Conservation (phyloP, 2,113 vertebrate genomes). For the Meriones unguiculatus region DNA sequence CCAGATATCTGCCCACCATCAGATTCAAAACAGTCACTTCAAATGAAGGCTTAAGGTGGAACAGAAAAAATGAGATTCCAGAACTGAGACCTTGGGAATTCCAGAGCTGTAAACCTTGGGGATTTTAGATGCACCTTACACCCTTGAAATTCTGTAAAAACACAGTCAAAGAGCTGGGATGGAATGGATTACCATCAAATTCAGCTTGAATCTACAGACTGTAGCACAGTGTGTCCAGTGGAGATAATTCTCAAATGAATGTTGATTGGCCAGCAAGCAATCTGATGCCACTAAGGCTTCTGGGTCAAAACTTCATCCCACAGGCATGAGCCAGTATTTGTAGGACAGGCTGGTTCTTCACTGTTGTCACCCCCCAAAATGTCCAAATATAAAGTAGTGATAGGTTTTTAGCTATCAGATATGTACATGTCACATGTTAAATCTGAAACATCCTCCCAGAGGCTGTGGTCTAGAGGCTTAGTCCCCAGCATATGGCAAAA, state of each 20-base stretch:
- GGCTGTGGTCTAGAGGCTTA: not conserved
- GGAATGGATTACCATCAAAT: not conserved
- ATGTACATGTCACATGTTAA: too few species aligned
- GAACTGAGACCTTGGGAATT: not conserved
- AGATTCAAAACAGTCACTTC: not conserved
- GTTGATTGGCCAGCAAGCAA: not conserved
- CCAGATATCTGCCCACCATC: not conserved
- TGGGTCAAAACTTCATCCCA: not conserved
- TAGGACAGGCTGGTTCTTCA: rapidly evolving
- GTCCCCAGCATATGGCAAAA: not conserved
- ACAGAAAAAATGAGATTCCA: not conserved
- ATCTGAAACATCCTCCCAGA: not conserved
- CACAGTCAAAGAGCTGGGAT: not conserved
- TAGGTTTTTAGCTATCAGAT: not conserved
- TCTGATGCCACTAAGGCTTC: not conserved
- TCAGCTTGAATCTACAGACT: slow-evolving; percentile 3
- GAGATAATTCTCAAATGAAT: not conserved
- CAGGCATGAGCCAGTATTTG: not conserved
- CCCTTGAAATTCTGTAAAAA: not conserved
- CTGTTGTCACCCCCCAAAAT: not conserved
- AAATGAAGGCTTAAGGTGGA: not conserved
- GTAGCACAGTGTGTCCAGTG: not conserved
- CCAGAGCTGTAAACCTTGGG: not conserved
- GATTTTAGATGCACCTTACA: not conserved
- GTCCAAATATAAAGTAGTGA: not conserved